Evolutionary conservation across 2,888 invertebrate genomes (phyloP), one percentile per base, ranked within the genome.

Genomic region (Drosophila peninsularis): DNA sequence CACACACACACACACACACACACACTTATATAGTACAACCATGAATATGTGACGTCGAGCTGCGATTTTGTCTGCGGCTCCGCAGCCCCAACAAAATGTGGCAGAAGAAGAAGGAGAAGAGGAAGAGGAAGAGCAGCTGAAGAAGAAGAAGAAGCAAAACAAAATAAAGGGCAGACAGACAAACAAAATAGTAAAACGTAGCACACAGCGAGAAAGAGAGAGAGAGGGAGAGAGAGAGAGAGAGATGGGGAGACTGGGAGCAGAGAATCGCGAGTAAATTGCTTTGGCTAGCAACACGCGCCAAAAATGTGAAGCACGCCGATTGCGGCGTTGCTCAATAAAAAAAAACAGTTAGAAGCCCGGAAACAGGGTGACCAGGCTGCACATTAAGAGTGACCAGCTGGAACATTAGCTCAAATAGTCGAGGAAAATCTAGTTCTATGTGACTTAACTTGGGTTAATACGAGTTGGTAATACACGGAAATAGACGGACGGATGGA

Each of bases 281-380:
- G 82, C 82, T 73, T 56, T 62, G 71, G 78, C 71, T 62, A 71
- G 61, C 66, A 67, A 62, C 76, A 69, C 78, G 78, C 74, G 67
- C 75, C 78, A 71, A 54, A 82, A 77, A 80, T 78, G 80, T 76
- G 69, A 68, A 78, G 63, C 82, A 80, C 76, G 71, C 63, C 75
- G 71, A 78, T 78, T 83, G 83, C 66, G 62, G 64, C 37, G 17
- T 24, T 42, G 47, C 47, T 17, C 30, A 17, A 30, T 30, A 14
- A 44, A 24, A 24, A 44, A 27, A 47, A 17, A 5, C 24, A 30
- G 1, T 24, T 44, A 11, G 45, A 47, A 19, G 4, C 19, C 34
- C 36, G n/a, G 24, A 62, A 64, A 80, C 82, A 68, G 84, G 82
- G 82, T 82, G 80, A n/a, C 47, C 21, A 32, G n/a, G 0, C 10